Base-by-base conservation (phyloP, 2,888 invertebrate genomes). In the Eudemis profundana region DNA sequence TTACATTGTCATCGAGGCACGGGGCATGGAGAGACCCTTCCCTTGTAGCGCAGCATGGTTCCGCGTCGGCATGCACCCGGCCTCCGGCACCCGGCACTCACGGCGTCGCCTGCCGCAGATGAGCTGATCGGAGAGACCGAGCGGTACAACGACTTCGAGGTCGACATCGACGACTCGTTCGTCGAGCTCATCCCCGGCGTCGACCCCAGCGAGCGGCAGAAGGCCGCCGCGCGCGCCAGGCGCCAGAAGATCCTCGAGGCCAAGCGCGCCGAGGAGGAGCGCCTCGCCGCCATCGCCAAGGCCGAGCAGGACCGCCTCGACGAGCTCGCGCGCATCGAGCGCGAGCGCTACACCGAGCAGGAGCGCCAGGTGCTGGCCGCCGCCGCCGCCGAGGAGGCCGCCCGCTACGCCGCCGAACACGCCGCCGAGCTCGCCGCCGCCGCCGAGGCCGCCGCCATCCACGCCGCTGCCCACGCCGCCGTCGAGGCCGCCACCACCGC, bases 151-250 rank as follows among this genome's bases (percentile, higher is more conserved):
- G 95, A 96, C 87, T 96, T 98, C 92, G 97, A 96, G 79, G 96
- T 98, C 89, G 98, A 97, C 93, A 94, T 98, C 94, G 98, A 98
- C 93, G 94, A 95, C 87, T 97, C 98, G 76, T 98, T 98, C 94
- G 95, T 97, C 83, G 98, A 98, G 89, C 93, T 95, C 77, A 93
- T 94, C 86, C 93, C 93, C 62, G 94, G 94, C 76, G 93, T 94
- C 72, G 90, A 92, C 76, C 90, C 93, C 75, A 90, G 79, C 69
- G 70, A 70, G 66, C 83, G 81, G 61, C 91, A 91, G 81, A 36
- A 78, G 61, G 87, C 84, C 70, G 72, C 71, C 33, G 83, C 81
- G 67, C 81, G 87, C 72, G 42, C 63, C 56, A 70, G 71, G 64
- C 67, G 64, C 44, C 8, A 80, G 77, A 71, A 33, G 33, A 10